phyloP scores from a whole-genome alignment of 2,888 invertebrate species.

The Nomada flava region DNA sequence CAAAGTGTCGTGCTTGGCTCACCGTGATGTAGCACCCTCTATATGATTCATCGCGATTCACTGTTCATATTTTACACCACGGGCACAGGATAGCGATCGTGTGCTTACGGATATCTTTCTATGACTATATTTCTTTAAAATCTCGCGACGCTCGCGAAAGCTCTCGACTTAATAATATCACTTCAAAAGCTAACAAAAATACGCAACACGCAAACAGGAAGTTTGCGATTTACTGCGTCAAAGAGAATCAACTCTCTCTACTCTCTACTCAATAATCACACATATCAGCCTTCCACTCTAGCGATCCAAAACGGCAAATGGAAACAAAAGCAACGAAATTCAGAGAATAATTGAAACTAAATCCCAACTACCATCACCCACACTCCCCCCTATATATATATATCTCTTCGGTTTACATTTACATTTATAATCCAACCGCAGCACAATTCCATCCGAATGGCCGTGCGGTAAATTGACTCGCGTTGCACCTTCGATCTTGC shows the following conservation, averaged over 20 bases:
- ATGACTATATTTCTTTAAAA: background rate
- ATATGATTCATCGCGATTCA: constrained; percentile 11
- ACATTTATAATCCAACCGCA: constrained; percentile 76
- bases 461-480: constrained; percentile 75
- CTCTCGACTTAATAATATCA: no score
- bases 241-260: no score
- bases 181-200: no score
- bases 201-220: no score
- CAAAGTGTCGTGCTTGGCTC: constrained; percentile 3
- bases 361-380: no score
- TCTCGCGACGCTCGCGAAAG: background rate
- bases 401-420: constrained; percentile 69
- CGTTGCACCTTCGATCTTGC: constrained; percentile 50
- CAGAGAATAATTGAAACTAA: no score
- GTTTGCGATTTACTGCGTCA: no score
- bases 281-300: no score
- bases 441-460: constrained; percentile 65
- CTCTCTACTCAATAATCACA: no score
- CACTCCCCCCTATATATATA: no score
- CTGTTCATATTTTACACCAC: constrained; percentile 14
- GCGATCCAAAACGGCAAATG: no score
- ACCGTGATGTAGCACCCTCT: background rate
- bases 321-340: no score
- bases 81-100: background rate
- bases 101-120: background rate